Evolutionary conservation across 92 coral and sea anemone species (phyloP).

Genomic region (Phenganax marumi): DNA sequence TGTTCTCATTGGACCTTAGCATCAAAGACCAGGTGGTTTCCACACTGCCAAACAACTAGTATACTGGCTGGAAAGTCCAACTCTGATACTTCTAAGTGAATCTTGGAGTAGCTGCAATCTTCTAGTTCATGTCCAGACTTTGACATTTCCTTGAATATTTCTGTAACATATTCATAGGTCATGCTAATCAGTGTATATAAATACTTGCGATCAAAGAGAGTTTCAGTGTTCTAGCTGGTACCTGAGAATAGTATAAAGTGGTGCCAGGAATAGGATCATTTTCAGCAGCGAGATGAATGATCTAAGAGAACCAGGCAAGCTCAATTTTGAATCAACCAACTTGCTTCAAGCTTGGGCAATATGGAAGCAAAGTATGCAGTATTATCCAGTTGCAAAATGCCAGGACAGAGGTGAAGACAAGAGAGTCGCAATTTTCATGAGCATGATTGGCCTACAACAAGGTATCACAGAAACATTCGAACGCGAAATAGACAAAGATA

Average conservation of each 20-base stretch:
- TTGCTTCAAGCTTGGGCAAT: constrained; percentile 42
- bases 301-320: constrained; percentile 36
- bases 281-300: constrained; percentile 6
- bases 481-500: constrained; percentile 25
- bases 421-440: constrained; percentile 43
- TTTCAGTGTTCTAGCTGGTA: background rate
- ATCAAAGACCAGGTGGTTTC: background rate
- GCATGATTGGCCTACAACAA: constrained; percentile 46
- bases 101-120: background rate
- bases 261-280: constrained; percentile 29
- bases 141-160: background rate
- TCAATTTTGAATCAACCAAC: constrained; percentile 36
- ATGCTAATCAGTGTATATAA: constrained; percentile 2
- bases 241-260: background rate
- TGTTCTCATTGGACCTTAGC: background rate
- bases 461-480: constrained; percentile 36
- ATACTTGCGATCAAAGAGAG: background rate
- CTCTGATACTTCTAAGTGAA: background rate
- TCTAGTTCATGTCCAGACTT: background rate
- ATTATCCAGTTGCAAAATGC: constrained; percentile 33
- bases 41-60: background rate
- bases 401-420: constrained; percentile 34
- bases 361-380: constrained; percentile 41
- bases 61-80: background rate
- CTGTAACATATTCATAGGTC: constrained; percentile 2